Percentiles rank a stretch among this genome's conserved stretches.
Evolutionary conservation across 1,140 invertebrate genomes (phyloP).

Genomic region (Diorhabda elongata): DNA sequence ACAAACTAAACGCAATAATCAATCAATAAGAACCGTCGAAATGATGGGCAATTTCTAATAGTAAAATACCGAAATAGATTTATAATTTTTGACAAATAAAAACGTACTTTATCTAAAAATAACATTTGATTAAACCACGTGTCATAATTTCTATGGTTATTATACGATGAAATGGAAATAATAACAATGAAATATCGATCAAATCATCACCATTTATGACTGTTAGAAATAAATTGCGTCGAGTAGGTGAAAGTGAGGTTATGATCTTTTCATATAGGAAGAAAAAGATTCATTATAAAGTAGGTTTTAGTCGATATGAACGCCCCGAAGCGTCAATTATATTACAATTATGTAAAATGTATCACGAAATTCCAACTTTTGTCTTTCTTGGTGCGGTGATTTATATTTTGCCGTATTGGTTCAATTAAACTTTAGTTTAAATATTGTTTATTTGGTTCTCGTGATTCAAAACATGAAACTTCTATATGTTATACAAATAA

Average conservation of each 20-base stretch:
- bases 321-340: not conserved
- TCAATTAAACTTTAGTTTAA: not conserved
- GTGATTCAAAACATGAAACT: no score
- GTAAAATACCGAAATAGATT: no score
- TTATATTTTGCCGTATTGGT: constrained; percentile 1
- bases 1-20: no score
- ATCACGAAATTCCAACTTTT: not conserved
- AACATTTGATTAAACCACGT: no score
- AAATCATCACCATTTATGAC: not conserved
- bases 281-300: not conserved
- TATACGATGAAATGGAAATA: not conserved
- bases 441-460: no score
- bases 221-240: not conserved
- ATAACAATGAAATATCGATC: not conserved
- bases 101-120: no score
- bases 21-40: no score
- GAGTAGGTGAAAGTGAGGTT: not conserved
- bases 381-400: not conserved
- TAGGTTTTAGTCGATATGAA: constrained; percentile 2
- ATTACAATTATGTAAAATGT: constrained; percentile 3
- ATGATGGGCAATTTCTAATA: no score
- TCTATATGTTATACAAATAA: no score
- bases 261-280: not conserved
- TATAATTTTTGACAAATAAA: no score
- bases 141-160: no score